Conservation (phyloP, 2,797 vertebrate genomes). For the Pitangus sulphuratus region DNA sequence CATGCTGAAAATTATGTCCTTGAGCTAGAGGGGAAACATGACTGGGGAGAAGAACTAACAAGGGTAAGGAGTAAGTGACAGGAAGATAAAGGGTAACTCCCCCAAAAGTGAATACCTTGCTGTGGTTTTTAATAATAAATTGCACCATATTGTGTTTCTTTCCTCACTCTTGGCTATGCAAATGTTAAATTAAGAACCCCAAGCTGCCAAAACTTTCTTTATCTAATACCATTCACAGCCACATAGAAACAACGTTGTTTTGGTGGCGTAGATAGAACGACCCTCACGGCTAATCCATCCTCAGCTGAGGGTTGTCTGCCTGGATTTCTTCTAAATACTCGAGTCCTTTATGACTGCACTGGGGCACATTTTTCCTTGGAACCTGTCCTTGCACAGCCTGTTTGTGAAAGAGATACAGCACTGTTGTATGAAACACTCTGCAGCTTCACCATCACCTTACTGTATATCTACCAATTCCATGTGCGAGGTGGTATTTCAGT, state of each 20-base stretch:
- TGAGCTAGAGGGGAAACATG: not conserved
- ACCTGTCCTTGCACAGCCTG: not conserved
- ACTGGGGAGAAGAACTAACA: not conserved
- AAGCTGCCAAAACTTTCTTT: not conserved
- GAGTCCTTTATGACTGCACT: not conserved
- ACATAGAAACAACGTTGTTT: not conserved
- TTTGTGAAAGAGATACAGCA: not conserved
- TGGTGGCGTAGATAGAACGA: not conserved
- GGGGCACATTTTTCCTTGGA: not conserved
- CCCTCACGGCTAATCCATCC: not conserved
- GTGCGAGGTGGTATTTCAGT: not conserved
- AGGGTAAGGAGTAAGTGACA: not conserved
- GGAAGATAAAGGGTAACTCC: not conserved
- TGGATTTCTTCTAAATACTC: not conserved
- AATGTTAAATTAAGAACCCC: not conserved
- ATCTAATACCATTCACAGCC: not conserved
- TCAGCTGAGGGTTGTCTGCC: not conserved
- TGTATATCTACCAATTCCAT: no score
- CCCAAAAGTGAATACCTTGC: not conserved
- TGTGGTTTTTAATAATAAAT: not conserved
- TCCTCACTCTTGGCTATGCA: not conserved
- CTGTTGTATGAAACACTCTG: not conserved
- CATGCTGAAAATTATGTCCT: not conserved
- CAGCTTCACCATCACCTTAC: not conserved
- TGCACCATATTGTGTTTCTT: not conserved